Evolutionary conservation across 2,113 vertebrate species (phyloP), one percentile per base, ranked within the genome.

Genomic region (Prochilodus magdalenae): DNA sequence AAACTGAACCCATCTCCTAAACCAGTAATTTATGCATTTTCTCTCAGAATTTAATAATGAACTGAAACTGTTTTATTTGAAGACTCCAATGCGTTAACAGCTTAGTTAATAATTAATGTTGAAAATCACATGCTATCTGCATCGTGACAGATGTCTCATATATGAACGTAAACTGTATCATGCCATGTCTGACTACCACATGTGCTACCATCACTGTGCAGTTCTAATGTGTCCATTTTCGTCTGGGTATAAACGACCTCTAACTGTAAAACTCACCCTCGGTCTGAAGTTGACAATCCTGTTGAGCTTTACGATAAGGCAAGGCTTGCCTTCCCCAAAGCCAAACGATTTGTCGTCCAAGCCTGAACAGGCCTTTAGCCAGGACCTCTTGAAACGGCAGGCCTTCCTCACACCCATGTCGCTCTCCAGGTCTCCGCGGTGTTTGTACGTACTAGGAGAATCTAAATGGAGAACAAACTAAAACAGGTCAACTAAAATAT

Each of bases 261-360:
- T 27, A 30, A 47, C 10, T 15, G 47, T n/a, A 3, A 29, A 36
- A 91, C 95, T 92, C 89, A 94, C 98, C 95, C 88, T 92, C n/a
- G 98, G 98, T 89, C 84, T 95, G 92, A 94, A 99, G 89, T 94
- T 95, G 77, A 99, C 92, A 8, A 99, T 94, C 84, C 97, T 94
- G 94, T 99, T 99, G 78, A 99, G 96, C 88, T 99, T 99, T 73
- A 97, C 90, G 0, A 99, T 92, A 59, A 99, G 22, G 80, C 98
- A 99, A 0, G 98, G 98, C 57, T 94, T 96, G 76, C 97, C 97
- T 0, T 92, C 86, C 8, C 8, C 85, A 86, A 97, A 99, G 27
- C 98, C 98, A 0, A 72, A 99, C 0, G 0, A 3, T 0, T 47
- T 0, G 16, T 99, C 97, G 0, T 0, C 1, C 0, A 77, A 0